Evolutionary conservation across 2,888 invertebrate genomes (phyloP), one percentile per base, ranked within the genome.

Genomic region (Sinopyrophorus schimmeli): DNA sequence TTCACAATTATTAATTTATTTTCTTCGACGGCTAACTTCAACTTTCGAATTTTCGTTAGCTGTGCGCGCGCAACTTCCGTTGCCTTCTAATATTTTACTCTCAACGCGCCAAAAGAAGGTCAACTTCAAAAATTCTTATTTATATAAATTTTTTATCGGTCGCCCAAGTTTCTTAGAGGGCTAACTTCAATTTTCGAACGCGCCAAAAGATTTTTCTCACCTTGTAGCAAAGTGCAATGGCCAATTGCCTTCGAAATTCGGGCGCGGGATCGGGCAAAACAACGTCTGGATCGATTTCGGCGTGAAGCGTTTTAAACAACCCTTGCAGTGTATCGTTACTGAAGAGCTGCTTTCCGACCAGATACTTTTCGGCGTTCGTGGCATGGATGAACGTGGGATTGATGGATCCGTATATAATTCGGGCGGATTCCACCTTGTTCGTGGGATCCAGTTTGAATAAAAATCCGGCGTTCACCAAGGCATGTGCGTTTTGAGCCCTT

Each of bases 181-280:
- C n/a, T n/a, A n/a, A n/a, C n/a, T n/a, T n/a, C n/a, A n/a, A n/a
- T n/a, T n/a, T n/a, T n/a, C n/a, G n/a, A n/a, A n/a, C n/a, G n/a
- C n/a, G n/a, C n/a, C n/a, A n/a, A n/a, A n/a, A n/a, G n/a, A n/a
- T n/a, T n/a, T n/a, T n/a, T n/a, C n/a, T n/a, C n/a, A n/a, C 87
- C 79, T 89, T 91, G 68, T 90, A 92, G 64, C 92, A 83, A n/a
- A 92, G 73, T 2, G 84, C 80, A 42, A 85, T 74, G 0, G 90
- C 86, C 5, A 92, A 73, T 9, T 76, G 76, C 62, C 81, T 83
- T 9, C 89, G 78, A 61, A 86, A 90, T 21, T 73, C 74, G 0
- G 85, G 80, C 0, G 82, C 78, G 1, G 86, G 81, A 61, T 87
- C 85, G 0, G 86, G 83, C 1, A 81, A 76, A 9, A 76, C 68